These are phyloP conservation scores for Drosophila paucipuncta DNA, from an alignment of 2,888 invertebrate species.

Conservation along the genomic window DNA sequence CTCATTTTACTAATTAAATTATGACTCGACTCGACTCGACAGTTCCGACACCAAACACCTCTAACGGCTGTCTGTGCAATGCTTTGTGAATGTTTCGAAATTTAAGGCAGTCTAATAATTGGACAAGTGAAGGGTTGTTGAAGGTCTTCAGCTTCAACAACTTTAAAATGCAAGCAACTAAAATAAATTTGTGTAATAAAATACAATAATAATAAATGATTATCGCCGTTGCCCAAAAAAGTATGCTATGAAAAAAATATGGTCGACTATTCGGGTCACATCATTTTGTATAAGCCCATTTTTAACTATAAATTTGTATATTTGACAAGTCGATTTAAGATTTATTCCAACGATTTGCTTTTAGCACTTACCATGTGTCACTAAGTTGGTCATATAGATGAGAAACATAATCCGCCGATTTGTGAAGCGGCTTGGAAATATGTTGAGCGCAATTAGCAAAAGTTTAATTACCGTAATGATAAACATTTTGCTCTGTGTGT, in stretches of 20 bases:
- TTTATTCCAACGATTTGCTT: not conserved
- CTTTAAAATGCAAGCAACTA: conserved; percentile 1
- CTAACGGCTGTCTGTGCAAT: conserved; percentile 15
- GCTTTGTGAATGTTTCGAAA: conserved; percentile 26
- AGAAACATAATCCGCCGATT: conserved; percentile 85
- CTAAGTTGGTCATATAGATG: conserved; percentile 85
- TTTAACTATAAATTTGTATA: not conserved
- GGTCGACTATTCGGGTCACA: fast-evolving
- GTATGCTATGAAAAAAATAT: not conserved
- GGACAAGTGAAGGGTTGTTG: not conserved
- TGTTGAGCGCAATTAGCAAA: conserved; percentile 85
- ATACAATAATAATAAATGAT: not conserved
- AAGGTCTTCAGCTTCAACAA: too few species aligned
- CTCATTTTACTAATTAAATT: conserved; percentile 81
- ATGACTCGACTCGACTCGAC: conserved; percentile 59
- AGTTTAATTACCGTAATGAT: conserved; percentile 85
- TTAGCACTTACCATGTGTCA: conserved; percentile 84
- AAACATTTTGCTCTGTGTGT: conserved; percentile 81
- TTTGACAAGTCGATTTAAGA: not conserved
- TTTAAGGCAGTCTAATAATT: conserved; percentile 19
- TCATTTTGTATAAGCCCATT: not conserved
- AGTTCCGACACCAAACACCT: conserved; percentile 62
- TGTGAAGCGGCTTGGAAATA: conserved; percentile 85
- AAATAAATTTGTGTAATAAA: not conserved
- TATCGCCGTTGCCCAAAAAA: not conserved